These are phyloP conservation scores for Phaetusa simplex DNA, from an alignment of 2,113 vertebrate genomes.

Conservation along the genomic window DNA sequence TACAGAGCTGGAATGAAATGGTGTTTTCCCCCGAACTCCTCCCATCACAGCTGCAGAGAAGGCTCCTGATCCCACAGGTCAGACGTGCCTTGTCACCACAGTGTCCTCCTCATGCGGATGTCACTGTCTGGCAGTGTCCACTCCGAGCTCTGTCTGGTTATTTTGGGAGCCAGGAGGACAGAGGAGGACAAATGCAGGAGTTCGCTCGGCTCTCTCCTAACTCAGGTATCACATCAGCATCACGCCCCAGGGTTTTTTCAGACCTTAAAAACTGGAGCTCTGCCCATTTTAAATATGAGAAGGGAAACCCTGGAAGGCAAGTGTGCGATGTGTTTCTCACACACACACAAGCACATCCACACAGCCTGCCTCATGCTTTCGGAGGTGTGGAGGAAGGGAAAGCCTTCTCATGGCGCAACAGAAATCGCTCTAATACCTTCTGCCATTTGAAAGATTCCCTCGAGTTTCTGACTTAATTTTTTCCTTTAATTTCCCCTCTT, in stretches of 20 bases:
- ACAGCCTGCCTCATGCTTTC: not conserved
- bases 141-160: not conserved
- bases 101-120: not conserved
- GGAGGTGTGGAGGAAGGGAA: not conserved
- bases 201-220: not conserved
- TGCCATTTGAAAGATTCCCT: not conserved
- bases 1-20: not conserved
- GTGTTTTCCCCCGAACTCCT: not conserved
- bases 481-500: not conserved
- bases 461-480: not conserved
- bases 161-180: not conserved
- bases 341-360: not conserved
- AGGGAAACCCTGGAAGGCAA: not conserved
- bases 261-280: not conserved
- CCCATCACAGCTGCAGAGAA: not conserved
- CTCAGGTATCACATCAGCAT: not conserved
- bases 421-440: not conserved
- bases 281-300: not conserved
- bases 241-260: not conserved
- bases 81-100: not conserved
- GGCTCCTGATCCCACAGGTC: not conserved
- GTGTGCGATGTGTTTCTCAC: rapidly evolving
- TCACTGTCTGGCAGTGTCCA: not conserved
- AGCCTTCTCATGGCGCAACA: not conserved
- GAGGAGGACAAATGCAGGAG: not conserved